Percentiles rank a stretch among this genome's conserved stretches.
Evolutionary conservation across 2,797 vertebrate species (phyloP).

Genomic region (Typhlichthys eigenmanni): DNA sequence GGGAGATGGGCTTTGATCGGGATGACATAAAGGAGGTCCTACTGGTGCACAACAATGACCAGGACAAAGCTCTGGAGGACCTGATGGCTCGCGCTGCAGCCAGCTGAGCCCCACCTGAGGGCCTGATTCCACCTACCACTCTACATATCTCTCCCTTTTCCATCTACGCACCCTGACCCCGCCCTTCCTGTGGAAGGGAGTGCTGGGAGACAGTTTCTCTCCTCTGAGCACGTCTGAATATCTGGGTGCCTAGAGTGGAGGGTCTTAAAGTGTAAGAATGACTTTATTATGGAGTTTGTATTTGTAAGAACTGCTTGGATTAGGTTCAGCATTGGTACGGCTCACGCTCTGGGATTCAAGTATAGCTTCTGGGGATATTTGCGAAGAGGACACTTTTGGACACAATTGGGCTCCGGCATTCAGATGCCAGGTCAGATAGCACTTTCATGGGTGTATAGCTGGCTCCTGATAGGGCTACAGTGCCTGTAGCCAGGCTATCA

Average conservation of each 20-base stretch:
- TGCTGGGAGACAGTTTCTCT: conserved; percentile 55
- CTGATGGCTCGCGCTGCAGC: conserved; percentile 91
- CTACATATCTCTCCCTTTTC: conserved; percentile 50
- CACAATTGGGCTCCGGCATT: conserved; percentile 23
- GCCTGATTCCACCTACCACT: conserved; percentile 51
- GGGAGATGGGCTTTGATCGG: conserved; percentile 97
- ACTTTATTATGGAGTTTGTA: conserved; percentile 33
- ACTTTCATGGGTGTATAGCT: conserved; percentile 35
- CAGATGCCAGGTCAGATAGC: conserved; percentile 46
- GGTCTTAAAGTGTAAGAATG: conserved; percentile 38
- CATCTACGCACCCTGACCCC: conserved; percentile 50
- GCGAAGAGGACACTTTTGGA: conserved; percentile 28
- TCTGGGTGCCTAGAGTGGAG: conserved; percentile 61
- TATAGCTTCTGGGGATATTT: conserved; percentile 10
- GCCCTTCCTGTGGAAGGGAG: conserved; percentile 57
- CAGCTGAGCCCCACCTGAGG: conserved; percentile 81
- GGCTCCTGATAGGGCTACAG: conserved; percentile 30
- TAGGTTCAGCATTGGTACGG: conserved; percentile 41
- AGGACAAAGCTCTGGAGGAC: conserved; percentile 94
- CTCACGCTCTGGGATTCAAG: conserved; percentile 28
- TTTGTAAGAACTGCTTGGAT: conserved; percentile 30
- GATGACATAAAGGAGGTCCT: conserved; percentile 95
- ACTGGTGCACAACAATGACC: conserved; percentile 92
- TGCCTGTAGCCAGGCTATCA: conserved; percentile 25
- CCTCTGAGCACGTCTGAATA: conserved; percentile 65